Evolutionary conservation across 1,140 invertebrate genomes (phyloP), one percentile per base, ranked within the genome.

Genomic region (Hormaphis cornu): DNA sequence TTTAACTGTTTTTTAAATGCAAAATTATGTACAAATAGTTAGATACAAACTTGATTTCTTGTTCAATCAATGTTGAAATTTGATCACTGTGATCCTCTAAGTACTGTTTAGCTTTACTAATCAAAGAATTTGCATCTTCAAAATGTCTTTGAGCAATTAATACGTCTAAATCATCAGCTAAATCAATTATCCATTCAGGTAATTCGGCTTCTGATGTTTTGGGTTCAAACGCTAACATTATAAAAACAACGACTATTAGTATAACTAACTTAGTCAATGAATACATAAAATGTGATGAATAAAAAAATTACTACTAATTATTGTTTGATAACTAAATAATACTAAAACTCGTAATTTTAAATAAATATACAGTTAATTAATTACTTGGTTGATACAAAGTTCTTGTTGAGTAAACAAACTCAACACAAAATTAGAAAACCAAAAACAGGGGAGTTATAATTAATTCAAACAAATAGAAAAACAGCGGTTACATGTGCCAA

Each of bases 131-230:
- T 18, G 96, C 94, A 76, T 95, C 90, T 78, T 97, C 93, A 78
- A 98, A 97, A 77, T 97, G 92, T 74, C 96, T 84, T 78, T 98
- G 93, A n/a, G 95, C 96, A 73, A 98, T 93, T 71, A 88, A 87
- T 18, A 97, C 95, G 81, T 99, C 95, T 24, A 99, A 81, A 79
- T 98, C 95, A 78, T 98, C 95, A 20, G 91, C 87, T 0, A 95
- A 84, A 79, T 97, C 95, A 66, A 87, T 75, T 30, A 98, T 78
- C 95, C 95, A 98, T 73, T 96, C 93, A 1, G 90, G 90, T 30
- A 86, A 63, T 44, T 44, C 56, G 44, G 24, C 30, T 52, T 74
- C 70, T 20, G 56, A 79, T 4, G 77, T 73, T 63, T 83, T 77
- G 73, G 78, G 80, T 70, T 84, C 78, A 72, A 79, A 78, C 24